Evolutionary conservation across 2,113 vertebrate genomes (phyloP).

Genomic region (Ondatra zibethicus): DNA sequence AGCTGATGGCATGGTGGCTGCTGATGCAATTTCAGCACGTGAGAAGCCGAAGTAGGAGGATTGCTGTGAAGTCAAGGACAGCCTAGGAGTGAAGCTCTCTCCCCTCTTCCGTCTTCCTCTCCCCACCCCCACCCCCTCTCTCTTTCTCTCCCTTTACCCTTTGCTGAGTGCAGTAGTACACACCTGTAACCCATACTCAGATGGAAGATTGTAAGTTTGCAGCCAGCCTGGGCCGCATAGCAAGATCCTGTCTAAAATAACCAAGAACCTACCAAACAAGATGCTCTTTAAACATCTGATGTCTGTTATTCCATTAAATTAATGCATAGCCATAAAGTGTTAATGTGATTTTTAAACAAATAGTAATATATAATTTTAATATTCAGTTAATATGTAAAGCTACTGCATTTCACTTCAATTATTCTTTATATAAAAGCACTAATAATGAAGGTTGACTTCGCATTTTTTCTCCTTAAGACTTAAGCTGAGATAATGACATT

Average conservation of each 20-base stretch:
- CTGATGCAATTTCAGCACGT: neutral
- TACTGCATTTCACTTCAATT: conserved; percentile 64
- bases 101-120: neutral
- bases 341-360: conserved; percentile 19
- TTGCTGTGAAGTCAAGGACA: neutral
- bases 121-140: too few species aligned
- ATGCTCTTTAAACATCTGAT: neutral
- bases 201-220: neutral
- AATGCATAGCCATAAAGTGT: conserved; percentile 24
- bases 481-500: conserved; percentile 78
- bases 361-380: conserved; percentile 36
- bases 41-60: neutral
- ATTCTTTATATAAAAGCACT: conserved; percentile 75
- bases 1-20: neutral
- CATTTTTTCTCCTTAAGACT: conserved; percentile 74
- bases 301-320: neutral
- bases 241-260: neutral
- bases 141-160: neutral
- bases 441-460: conserved; percentile 70
- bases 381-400: conserved; percentile 37
- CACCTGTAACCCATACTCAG: neutral
- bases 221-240: neutral
- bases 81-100: neutral
- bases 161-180: neutral
- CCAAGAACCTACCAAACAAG: neutral